Conservation (phyloP, 2,888 invertebrate species). For the Embidobia sp. region DNA sequence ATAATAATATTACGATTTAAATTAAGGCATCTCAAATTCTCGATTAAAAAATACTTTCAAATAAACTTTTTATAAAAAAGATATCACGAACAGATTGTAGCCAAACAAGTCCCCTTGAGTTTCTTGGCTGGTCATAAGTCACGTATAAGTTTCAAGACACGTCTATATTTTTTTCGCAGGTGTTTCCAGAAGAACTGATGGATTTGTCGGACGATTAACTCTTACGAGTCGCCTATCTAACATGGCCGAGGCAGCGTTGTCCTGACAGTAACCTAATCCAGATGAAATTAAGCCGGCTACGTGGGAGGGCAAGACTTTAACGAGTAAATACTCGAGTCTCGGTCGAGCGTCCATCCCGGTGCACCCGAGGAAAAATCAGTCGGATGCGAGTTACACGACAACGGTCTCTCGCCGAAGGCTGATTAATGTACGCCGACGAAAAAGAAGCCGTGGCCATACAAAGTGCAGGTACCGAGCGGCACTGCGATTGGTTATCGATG, state of each 20-base stretch:
- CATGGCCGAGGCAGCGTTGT: slow-evolving; percentile 50
- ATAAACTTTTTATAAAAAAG: no score
- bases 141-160: slow-evolving; percentile 3
- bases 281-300: slow-evolving; percentile 74
- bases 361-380: slow-evolving; percentile 72
- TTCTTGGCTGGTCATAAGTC: no score
- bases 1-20: no score
- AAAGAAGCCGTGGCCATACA: slow-evolving; percentile 51
- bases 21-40: no score
- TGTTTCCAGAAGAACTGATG: slow-evolving; percentile 45
- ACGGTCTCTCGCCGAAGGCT: slow-evolving; percentile 73
- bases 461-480: slow-evolving; percentile 39
- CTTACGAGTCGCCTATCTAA: slow-evolving; percentile 45
- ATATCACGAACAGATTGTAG: no score
- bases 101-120: no score
- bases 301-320: slow-evolving; percentile 71
- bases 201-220: slow-evolving; percentile 62
- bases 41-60: no score
- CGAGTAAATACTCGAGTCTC: slow-evolving; percentile 66
- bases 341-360: slow-evolving; percentile 34
- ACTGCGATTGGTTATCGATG: slow-evolving; percentile 57
- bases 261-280: slow-evolving; percentile 70
- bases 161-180: slow-evolving; percentile 42
- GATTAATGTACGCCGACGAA: slow-evolving; percentile 72
- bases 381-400: slow-evolving; percentile 73